These are phyloP conservation scores for Periphyllus acericola DNA, from an alignment of 2,888 invertebrate genomes.

Conservation along the genomic window DNA sequence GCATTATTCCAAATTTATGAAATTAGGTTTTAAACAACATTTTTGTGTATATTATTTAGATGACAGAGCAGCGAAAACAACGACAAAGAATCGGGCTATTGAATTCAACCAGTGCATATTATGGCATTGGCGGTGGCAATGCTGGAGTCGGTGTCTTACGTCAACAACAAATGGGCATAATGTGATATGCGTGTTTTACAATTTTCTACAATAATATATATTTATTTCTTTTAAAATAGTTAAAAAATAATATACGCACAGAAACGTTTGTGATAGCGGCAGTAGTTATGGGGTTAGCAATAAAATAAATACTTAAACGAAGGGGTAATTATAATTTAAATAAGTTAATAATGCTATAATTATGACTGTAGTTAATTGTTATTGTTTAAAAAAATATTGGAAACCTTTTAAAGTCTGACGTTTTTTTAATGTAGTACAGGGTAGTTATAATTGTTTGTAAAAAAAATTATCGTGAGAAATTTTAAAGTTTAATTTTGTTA, in stretches of 20 bases:
- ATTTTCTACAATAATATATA: neutral
- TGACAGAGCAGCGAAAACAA: slow-evolving; percentile 95
- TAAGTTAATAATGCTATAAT: slow-evolving; percentile 16
- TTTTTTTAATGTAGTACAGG: slow-evolving; percentile 42
- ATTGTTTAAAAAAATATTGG: neutral
- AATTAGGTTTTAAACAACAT: no score
- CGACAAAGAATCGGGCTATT: slow-evolving; percentile 90
- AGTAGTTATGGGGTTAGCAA: slow-evolving; percentile 33
- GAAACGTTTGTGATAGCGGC: neutral
- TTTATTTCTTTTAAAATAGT: slow-evolving; percentile 4
- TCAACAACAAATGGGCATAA: neutral
- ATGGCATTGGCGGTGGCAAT: neutral
- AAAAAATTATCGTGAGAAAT: slow-evolving; percentile 4
- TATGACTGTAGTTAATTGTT: slow-evolving; percentile 27
- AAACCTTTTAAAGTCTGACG: slow-evolving; percentile 41
- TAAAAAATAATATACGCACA: slow-evolving; percentile 4
- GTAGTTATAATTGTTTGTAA: slow-evolving; percentile 32
- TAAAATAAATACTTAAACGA: slow-evolving; percentile 28
- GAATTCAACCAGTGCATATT: slow-evolving; percentile 78
- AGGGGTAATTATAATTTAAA: slow-evolving; percentile 3
- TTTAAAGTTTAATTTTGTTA: slow-evolving; percentile 42
- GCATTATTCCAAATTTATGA: no score
- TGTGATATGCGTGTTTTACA: neutral
- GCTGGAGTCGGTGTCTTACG: neutral
- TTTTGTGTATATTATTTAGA: slow-evolving; percentile 69